These are phyloP conservation scores for Synanthedon myopaeformis DNA, from an alignment of 2,888 invertebrate species.

Conservation along the genomic window DNA sequence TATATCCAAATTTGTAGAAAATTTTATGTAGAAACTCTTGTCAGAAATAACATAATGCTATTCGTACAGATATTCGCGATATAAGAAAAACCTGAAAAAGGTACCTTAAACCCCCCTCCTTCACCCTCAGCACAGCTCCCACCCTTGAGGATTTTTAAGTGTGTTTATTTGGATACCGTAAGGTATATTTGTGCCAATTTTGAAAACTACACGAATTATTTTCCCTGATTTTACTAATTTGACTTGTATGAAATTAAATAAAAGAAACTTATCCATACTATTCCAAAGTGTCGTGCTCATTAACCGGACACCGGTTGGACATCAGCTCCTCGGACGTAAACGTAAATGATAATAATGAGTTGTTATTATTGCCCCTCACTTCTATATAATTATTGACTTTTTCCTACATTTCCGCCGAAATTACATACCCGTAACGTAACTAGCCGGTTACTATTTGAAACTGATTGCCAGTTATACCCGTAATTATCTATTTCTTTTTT, in stretches of 20 bases:
- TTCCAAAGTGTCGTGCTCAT: conserved; percentile 31
- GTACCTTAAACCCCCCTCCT: no score
- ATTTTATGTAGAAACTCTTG: no score
- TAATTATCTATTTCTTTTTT: conserved; percentile 23
- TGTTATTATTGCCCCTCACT: conserved; percentile 47
- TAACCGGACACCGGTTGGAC: conserved; percentile 29
- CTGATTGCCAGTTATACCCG: conserved; percentile 21
- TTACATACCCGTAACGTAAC: conserved; percentile 25
- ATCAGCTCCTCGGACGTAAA: conserved; percentile 24
- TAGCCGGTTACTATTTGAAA: conserved; percentile 1
- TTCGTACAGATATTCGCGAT: no score
- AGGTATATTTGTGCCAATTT: no score
- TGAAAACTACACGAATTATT: no score
- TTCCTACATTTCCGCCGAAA: conserved; percentile 52
- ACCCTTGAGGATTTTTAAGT: no score
- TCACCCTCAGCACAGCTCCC: no score
- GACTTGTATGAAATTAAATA: background rate
- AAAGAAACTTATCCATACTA: conserved; percentile 13
- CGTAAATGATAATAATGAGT: conserved; percentile 53
- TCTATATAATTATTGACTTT: conserved; percentile 54
- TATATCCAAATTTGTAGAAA: no score
- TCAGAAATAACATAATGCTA: no score
- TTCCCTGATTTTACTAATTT: no score
- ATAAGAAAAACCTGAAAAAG: no score
- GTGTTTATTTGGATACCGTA: no score